Evolutionary conservation across 1,140 invertebrate species (phyloP).

Genomic region (Drosophila ficusphila): DNA sequence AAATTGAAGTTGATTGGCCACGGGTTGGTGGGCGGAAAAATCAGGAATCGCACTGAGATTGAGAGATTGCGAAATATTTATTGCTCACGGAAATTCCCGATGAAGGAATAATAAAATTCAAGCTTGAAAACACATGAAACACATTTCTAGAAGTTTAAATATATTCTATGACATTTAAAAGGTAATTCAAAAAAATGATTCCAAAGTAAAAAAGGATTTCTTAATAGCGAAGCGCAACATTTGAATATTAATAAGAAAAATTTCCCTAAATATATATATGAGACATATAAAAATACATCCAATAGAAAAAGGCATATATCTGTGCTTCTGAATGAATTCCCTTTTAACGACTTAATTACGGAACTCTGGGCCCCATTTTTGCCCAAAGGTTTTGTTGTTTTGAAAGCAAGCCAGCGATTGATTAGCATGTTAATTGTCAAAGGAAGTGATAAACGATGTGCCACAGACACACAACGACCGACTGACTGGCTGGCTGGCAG

Average conservation of each 20-base stretch:
- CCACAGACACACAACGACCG: conserved; percentile 39
- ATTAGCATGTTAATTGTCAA: conserved; percentile 81
- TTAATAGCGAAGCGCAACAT: too few relatives aligned
- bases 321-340: neutral
- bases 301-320: too few relatives aligned
- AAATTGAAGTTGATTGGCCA: conserved; percentile 49
- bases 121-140: neutral
- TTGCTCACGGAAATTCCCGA: neutral
- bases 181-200: neutral
- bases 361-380: neutral
- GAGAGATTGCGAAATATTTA: conserved; percentile 34
- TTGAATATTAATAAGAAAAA: too few relatives aligned
- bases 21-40: conserved; percentile 26
- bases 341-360: conserved; percentile 31
- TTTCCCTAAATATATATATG: too few relatives aligned
- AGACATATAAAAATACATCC: too few relatives aligned
- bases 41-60: conserved; percentile 20
- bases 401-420: conserved; percentile 31
- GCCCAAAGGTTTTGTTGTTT: conserved; percentile 9
- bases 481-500: conserved; percentile 13
- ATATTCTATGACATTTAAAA: too few relatives aligned
- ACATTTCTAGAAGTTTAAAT: too few relatives aligned
- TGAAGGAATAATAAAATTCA: neutral
- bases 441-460: conserved; percentile 76
- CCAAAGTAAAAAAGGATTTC: neutral